These are phyloP conservation scores for Graptemys geographica DNA, from an alignment of 2,797 vertebrate genomes.

Conservation along the genomic window DNA sequence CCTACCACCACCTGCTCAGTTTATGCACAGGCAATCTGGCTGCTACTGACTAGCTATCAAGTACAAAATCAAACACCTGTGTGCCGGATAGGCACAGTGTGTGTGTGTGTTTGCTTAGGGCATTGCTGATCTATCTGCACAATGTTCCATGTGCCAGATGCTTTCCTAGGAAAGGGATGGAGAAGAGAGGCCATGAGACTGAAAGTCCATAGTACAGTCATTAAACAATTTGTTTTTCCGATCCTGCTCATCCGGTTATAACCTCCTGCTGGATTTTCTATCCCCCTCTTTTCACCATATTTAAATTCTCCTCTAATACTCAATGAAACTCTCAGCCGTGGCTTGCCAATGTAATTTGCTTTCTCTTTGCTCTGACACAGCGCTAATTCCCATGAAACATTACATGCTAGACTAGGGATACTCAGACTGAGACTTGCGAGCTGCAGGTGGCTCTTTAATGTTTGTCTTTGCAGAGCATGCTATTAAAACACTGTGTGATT, in stretches of 20 bases:
- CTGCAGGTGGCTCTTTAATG: too few species aligned
- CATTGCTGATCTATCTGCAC: not conserved
- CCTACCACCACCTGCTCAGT: not conserved
- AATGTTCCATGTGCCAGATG: not conserved
- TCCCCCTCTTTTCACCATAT: not conserved
- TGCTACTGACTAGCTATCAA: not conserved
- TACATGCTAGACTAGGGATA: not conserved
- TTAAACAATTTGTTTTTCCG: not conserved
- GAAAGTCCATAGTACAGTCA: not conserved
- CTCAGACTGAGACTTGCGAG: too few species aligned
- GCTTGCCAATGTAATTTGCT: not conserved
- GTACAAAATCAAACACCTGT: not conserved
- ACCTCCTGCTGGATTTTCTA: not conserved
- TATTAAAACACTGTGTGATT: too few species aligned
- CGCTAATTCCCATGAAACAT: rapidly evolving
- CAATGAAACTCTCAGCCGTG: not conserved
- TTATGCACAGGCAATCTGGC: not conserved
- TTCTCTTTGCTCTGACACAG: not conserved
- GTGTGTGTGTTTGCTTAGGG: not conserved
- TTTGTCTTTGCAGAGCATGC: too few species aligned
- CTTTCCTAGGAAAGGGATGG: not conserved
- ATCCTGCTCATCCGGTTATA: rapidly evolving
- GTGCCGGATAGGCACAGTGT: not conserved
- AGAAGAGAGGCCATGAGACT: not conserved
- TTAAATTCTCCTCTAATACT: not conserved